These are phyloP conservation scores for Melozone crissalis DNA, from an alignment of 2,113 vertebrate species.

Conservation along the genomic window DNA sequence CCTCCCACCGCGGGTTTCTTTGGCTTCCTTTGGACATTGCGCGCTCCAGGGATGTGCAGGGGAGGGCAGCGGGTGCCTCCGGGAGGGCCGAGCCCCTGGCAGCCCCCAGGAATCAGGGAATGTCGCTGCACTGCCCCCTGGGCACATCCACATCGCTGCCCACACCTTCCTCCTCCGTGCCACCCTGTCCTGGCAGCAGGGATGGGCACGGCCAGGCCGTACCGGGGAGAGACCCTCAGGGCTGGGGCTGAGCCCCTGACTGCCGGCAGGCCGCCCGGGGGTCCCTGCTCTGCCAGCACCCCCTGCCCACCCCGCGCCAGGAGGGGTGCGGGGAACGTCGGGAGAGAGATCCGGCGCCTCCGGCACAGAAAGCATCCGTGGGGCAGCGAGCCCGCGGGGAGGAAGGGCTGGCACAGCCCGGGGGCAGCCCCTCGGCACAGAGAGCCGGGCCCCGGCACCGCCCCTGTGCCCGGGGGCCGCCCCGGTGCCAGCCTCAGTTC, in stretches of 20 bases:
- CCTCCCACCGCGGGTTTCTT: not conserved
- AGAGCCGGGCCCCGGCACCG: fast-evolving
- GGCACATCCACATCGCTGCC: not conserved
- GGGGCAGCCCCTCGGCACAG: not conserved
- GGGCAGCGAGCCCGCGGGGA: not conserved
- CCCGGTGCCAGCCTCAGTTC: slow-evolving; percentile 73
- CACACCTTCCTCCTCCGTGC: not conserved
- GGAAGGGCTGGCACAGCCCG: not conserved
- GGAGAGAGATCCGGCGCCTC: not conserved
- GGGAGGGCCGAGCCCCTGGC: fast-evolving
- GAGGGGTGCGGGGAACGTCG: fast-evolving
- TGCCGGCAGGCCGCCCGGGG: fast-evolving
- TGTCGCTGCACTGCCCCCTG: not conserved
- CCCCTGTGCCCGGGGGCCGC: not conserved
- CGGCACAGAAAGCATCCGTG: not conserved
- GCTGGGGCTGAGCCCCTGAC: not conserved
- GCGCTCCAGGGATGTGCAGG: not conserved
- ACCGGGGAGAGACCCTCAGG: fast-evolving
- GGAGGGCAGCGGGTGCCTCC: not conserved
- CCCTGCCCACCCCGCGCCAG: not conserved
- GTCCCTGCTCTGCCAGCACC: not conserved
- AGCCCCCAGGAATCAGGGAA: not conserved
- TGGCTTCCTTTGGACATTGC: slow-evolving; percentile 21
- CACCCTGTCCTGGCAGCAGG: fast-evolving
- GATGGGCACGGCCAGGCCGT: fast-evolving